Base-by-base conservation (phyloP, 2,113 vertebrate genomes). In the Archocentrus centrarchus region DNA sequence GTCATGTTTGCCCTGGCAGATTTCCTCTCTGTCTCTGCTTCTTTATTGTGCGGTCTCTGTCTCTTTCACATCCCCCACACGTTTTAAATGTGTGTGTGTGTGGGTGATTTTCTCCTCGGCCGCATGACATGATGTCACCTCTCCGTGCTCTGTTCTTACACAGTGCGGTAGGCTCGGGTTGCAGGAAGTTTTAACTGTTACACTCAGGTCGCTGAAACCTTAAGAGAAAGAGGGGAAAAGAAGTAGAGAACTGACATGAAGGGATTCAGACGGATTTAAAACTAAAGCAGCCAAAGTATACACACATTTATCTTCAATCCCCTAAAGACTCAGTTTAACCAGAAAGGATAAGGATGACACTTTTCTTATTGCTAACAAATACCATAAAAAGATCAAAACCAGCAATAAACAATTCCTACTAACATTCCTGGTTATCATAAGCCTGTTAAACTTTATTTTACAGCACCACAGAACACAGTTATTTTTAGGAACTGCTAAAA, bases 101-200 rank as follows among this genome's bases (percentile, higher is more conserved):
- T 44, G 55, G 2, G 3, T 68, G 62, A 82, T 60, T 87, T 77
- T 80, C 22, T 27, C 68, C 17, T 53, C 4, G 1, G 30, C n/a
- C 64, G 41, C 24, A 50, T 64, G 35, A 76, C 82, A 89, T 91
- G 86, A 90, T 85, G 85, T 93, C 91, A 89, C 80, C 77, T 87
- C 78, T 68, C 53, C 2, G 11, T 0, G 17, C 55, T 84, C 27
- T 79, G 44, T 14, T 66, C 57, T 47, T 13, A 7, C 14, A 30
- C 58, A 1, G 10, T 35, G 64, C 50, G 47, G 35, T 15, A 47
- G 47, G 27, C 47, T 47, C 1, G 2, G 18, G 9, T 55, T 62
- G 32, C 55, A 11, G 14, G 13, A 20, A 41, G 32, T 11, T 73
- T 47, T 73, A 55, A 35, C 17, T 0, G 6, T 73, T 2, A 32